Evolutionary conservation across 2,797 vertebrate species (phyloP).

Genomic region (Telmatherina bonti): DNA sequence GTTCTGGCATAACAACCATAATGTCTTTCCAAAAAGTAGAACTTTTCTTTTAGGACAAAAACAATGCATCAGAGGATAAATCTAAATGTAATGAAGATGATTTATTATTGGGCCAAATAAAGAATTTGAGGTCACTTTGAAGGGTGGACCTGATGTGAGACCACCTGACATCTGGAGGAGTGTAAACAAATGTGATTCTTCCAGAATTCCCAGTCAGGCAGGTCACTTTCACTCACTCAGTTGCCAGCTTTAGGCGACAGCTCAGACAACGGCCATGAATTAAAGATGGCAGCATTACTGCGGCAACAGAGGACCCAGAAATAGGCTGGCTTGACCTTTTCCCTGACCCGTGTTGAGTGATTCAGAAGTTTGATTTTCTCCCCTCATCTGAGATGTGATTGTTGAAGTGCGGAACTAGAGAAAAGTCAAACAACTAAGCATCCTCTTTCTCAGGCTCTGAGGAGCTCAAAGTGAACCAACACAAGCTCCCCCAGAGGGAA

Average conservation of each 20-base stretch:
- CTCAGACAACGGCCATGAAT: conserved; percentile 74
- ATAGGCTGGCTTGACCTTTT: conserved; percentile 77
- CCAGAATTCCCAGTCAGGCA: conserved; percentile 53
- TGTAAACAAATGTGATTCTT: conserved; percentile 56
- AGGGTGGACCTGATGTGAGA: conserved; percentile 44
- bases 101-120: conserved; percentile 40
- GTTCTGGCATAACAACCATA: neutral
- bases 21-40: conserved; percentile 8
- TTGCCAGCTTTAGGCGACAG: conserved; percentile 67
- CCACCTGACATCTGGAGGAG: conserved; percentile 52
- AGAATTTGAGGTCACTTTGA: conserved; percentile 36
- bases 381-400: conserved; percentile 61
- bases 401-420: conserved; percentile 50
- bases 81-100: conserved; percentile 26
- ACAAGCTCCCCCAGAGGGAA: conserved; percentile 39
- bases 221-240: conserved; percentile 70
- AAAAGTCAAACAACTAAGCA: conserved; percentile 45
- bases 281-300: conserved; percentile 74
- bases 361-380: conserved; percentile 74
- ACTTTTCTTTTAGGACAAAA: conserved; percentile 4
- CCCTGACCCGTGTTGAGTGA: conserved; percentile 66
- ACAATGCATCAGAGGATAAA: conserved; percentile 20
- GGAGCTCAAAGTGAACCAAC: conserved; percentile 41
- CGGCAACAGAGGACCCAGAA: conserved; percentile 64
- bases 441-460: conserved; percentile 30